Conservation (phyloP, 1,140 invertebrate genomes). For the Fopius arisanus region DNA sequence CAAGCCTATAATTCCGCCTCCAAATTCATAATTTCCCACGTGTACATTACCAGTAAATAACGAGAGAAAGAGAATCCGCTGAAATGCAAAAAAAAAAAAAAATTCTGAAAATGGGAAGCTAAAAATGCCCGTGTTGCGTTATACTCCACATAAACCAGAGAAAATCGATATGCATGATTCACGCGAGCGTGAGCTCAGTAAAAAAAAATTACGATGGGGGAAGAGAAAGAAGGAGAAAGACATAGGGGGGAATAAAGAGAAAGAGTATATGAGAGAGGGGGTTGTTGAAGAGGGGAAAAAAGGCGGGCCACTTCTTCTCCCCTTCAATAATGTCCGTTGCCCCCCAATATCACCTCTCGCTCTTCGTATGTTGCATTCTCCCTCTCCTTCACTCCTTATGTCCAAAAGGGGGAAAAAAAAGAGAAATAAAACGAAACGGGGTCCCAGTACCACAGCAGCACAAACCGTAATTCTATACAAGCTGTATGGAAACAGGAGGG, state of each 20-base stretch:
- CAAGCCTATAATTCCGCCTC: no score
- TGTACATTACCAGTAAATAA: no score
- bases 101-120: neutral
- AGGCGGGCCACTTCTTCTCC: conserved; percentile 41
- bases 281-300: conserved; percentile 26
- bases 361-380: conserved; percentile 28
- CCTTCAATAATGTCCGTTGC: conserved; percentile 30
- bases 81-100: neutral
- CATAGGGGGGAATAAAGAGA: conserved; percentile 35
- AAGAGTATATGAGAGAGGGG: conserved; percentile 34
- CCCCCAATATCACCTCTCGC: conserved; percentile 29
- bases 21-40: no score
- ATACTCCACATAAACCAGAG: conserved; percentile 34
- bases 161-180: conserved; percentile 67
- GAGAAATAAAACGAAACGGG: conserved; percentile 19
- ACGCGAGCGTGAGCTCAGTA: conserved; percentile 43
- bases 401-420: conserved; percentile 22
- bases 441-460: conserved; percentile 32
- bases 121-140: neutral
- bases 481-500: conserved; percentile 52
- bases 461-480: conserved; percentile 59
- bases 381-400: conserved; percentile 20
- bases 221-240: conserved; percentile 34
- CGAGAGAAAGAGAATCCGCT: no score
- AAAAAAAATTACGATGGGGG: conserved; percentile 33